phyloP scores from a whole-genome alignment of 1,140 invertebrate genomes.

The Stegodyphus dumicola region DNA sequence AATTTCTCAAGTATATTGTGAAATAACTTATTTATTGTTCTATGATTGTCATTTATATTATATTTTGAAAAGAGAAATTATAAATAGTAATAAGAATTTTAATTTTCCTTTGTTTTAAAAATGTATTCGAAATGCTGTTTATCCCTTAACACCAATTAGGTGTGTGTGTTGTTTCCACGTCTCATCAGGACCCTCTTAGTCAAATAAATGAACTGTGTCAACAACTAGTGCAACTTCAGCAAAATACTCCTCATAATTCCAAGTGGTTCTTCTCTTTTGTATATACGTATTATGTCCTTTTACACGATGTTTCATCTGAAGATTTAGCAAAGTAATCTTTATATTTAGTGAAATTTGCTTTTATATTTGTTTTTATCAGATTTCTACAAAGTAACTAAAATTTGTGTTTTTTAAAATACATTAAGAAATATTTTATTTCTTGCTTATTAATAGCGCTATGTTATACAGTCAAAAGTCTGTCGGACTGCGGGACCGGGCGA shows the following conservation, averaged over 20 bases:
- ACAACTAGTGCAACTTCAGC: conserved; percentile 81
- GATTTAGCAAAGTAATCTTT: conserved; percentile 73
- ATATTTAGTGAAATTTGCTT: no score
- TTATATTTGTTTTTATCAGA: no score
- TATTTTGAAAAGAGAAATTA: background rate
- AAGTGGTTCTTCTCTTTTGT: conserved; percentile 92
- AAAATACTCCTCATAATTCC: conserved; percentile 79
- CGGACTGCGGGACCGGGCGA: no score
- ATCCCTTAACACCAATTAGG: conserved; percentile 64
- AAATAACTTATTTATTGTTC: no score
- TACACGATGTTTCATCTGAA: conserved; percentile 84
- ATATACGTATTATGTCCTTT: conserved; percentile 87
- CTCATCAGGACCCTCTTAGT: conserved; percentile 83
- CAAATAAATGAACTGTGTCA: conserved; percentile 80
- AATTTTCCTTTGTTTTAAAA: no score
- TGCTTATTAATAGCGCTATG: no score
- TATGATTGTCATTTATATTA: no score
- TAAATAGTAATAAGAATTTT: background rate
- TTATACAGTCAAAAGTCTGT: no score
- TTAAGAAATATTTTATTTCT: no score
- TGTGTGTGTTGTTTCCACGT: conserved; percentile 82
- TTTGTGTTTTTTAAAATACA: no score
- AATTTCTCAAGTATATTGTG: background rate
- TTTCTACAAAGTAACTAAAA: no score
- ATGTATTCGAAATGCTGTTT: background rate